These are phyloP conservation scores for Trachelus stipa DNA, from an alignment of 2,888 invertebrate genomes.

Conservation along the genomic window DNA sequence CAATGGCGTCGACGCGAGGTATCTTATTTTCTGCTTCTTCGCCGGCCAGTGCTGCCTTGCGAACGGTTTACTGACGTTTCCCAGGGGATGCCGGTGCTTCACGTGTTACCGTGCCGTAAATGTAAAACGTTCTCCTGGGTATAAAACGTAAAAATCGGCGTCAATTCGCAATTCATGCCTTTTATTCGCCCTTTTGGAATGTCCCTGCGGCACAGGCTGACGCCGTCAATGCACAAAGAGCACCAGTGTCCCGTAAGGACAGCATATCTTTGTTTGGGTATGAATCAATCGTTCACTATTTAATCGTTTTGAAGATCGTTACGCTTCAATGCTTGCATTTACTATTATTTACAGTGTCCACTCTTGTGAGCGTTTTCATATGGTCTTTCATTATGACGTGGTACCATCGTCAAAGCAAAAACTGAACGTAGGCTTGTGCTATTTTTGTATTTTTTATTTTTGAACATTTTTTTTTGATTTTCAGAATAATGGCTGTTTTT, in stretches of 20 bases:
- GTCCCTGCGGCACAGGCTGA: background rate
- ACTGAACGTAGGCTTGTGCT: background rate
- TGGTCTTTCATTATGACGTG: background rate
- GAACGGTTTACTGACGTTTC: background rate
- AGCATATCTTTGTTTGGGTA: background rate
- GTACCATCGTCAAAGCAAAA: background rate
- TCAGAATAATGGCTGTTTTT: background rate
- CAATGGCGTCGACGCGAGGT: background rate
- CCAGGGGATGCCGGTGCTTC: background rate
- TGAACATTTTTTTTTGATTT: background rate
- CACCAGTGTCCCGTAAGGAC: constrained; percentile 45
- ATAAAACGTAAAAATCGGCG: background rate
- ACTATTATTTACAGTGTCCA: background rate
- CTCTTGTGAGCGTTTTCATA: background rate
- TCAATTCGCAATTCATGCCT: background rate
- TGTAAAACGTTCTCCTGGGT: background rate
- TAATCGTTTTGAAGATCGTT: background rate
- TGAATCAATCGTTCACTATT: background rate
- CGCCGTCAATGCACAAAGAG: constrained; percentile 44
- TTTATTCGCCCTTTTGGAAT: background rate
- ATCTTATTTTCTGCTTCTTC: background rate
- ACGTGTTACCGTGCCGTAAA: background rate
- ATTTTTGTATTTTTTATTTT: background rate
- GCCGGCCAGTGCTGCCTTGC: background rate
- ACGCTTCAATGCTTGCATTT: background rate